Percentiles rank a stretch among this genome's conserved stretches.
These are phyloP conservation scores for Belgica antarctica DNA, from an alignment of 2,888 invertebrate species.

Conservation along the genomic window DNA sequence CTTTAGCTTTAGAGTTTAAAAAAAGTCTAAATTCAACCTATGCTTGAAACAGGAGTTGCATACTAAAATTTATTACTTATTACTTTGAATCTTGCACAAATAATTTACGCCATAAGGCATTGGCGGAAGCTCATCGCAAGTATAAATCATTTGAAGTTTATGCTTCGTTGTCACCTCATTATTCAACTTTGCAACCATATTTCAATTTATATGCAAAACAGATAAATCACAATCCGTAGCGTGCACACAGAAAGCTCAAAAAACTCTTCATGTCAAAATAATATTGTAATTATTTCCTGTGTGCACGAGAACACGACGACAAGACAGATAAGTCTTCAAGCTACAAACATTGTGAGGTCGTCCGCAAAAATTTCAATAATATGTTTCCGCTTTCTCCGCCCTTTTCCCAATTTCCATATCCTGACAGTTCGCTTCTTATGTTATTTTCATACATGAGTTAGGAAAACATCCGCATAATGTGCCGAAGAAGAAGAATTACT, in stretches of 20 bases:
- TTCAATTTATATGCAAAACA: slow-evolving; percentile 40
- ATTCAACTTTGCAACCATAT: slow-evolving; percentile 12
- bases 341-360: slow-evolving; percentile 30
- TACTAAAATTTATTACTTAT: no score
- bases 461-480: slow-evolving; percentile 28
- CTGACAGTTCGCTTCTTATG: slow-evolving; percentile 4
- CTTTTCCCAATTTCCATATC: not conserved
- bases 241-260: not conserved
- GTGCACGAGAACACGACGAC: not conserved
- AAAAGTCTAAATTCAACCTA: no score
- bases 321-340: not conserved
- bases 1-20: no score
- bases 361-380: slow-evolving; percentile 41
- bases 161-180: not conserved
- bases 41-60: no score
- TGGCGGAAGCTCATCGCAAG: no score
- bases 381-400: slow-evolving; percentile 4
- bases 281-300: slow-evolving; percentile 30
- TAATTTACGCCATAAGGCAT: no score
- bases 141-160: slow-evolving; percentile 1
- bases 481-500: slow-evolving; percentile 5
- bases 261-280: slow-evolving; percentile 18
- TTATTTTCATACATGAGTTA: slow-evolving; percentile 18
- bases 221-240: slow-evolving; percentile 37
- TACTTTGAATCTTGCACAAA: no score